Conservation (phyloP, 2,888 invertebrate genomes). For the Trisateles emortualis region DNA sequence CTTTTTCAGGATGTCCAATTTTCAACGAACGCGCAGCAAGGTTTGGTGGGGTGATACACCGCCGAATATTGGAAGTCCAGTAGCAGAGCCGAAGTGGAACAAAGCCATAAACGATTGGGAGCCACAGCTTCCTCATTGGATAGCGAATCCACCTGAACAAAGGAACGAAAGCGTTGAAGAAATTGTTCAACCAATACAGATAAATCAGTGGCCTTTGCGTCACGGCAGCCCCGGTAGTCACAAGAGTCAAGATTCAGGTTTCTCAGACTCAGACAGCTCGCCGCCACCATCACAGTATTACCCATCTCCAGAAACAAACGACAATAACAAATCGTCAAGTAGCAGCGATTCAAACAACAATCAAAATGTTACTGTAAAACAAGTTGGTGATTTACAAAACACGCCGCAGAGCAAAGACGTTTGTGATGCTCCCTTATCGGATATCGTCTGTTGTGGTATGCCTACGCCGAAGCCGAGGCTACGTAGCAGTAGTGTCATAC, state of each 20-base stretch:
- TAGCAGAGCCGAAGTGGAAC: conserved; percentile 70
- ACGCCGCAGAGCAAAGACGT: conserved; percentile 65
- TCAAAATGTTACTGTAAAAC: conserved; percentile 80
- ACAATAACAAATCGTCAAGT: conserved; percentile 74
- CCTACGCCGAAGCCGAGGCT: conserved; percentile 78
- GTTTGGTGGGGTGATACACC: conserved; percentile 89
- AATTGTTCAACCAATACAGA: conserved; percentile 68
- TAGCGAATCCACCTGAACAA: conserved; percentile 78
- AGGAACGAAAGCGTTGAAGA: conserved; percentile 74
- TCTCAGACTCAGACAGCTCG: conserved; percentile 92
- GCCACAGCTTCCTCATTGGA: conserved; percentile 84
- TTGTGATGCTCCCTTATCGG: conserved; percentile 60
- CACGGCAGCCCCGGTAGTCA: conserved; percentile 88
- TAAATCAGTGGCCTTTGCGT: conserved; percentile 80
- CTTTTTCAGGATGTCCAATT: conserved; percentile 88
- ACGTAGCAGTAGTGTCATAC: conserved; percentile 82
- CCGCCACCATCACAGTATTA: conserved; percentile 83
- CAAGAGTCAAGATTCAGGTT: conserved; percentile 93
- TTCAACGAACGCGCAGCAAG: conserved; percentile 89
- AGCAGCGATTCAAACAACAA: conserved; percentile 82
- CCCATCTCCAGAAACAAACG: conserved; percentile 65
- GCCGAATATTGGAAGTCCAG: conserved; percentile 76
- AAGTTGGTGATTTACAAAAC: conserved; percentile 77
- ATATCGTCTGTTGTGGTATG: conserved; percentile 50
- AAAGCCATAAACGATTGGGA: conserved; percentile 78